Conservation (phyloP, 2,888 invertebrate species). For the Sinohyriopsis cumingii region DNA sequence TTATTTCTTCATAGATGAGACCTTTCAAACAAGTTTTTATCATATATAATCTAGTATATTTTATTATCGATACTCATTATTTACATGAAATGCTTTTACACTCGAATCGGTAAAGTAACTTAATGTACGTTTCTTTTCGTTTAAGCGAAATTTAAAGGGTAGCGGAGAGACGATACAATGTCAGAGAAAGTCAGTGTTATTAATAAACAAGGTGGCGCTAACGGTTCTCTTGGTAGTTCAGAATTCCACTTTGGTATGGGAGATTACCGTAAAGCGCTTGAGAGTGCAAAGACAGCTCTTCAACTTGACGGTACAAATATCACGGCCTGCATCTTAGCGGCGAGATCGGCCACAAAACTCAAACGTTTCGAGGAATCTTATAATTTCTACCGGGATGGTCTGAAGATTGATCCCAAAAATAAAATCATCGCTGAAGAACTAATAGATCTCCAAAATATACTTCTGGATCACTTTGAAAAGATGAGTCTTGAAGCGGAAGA, state of each 20-base stretch:
- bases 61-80: no score
- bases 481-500: slow-evolving; percentile 29
- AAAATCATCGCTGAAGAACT: slow-evolving; percentile 44
- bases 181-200: no score
- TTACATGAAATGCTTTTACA: no score
- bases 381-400: slow-evolving; percentile 47
- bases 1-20: no score
- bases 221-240: slow-evolving; percentile 15
- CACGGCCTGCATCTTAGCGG: slow-evolving; percentile 38
- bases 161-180: no score
- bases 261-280: slow-evolving; percentile 34
- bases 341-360: slow-evolving; percentile 41
- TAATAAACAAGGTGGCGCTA: neutral
- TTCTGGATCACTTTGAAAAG: slow-evolving; percentile 43
- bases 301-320: slow-evolving; percentile 26
- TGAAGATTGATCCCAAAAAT: slow-evolving; percentile 50
- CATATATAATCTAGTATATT: no score
- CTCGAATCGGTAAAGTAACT: no score
- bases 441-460: slow-evolving; percentile 48
- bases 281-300: slow-evolving; percentile 45
- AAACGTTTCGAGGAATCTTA: slow-evolving; percentile 52
- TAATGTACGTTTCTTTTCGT: no score
- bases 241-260: slow-evolving; percentile 14
- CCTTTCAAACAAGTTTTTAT: no score
- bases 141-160: no score